These are phyloP conservation scores for Nineta flava DNA, from an alignment of 2,888 invertebrate genomes.

Conservation along the genomic window DNA sequence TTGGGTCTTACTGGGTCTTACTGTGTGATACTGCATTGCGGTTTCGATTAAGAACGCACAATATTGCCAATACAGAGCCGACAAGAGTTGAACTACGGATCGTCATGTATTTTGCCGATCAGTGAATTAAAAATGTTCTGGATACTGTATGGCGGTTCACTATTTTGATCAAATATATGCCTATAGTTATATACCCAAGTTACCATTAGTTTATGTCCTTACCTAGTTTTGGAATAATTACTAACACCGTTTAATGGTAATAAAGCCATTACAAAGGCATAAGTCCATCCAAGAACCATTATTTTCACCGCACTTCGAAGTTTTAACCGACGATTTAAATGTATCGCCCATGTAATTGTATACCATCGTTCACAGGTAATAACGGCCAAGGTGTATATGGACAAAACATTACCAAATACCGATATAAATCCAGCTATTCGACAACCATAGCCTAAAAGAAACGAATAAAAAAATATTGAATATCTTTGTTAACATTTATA, in stretches of 20 bases:
- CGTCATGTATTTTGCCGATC: no score
- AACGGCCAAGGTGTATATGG: slow-evolving; percentile 46
- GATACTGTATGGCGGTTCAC: no score
- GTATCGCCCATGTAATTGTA: slow-evolving; percentile 42
- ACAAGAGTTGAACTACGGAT: no score
- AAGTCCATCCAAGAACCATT: slow-evolving; percentile 42
- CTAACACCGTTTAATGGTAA: slow-evolving; percentile 46
- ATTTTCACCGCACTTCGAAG: slow-evolving; percentile 37
- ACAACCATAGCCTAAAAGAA: slow-evolving; percentile 36
- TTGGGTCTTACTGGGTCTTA: no score
- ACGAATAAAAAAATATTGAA: background rate
- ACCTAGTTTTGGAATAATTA: slow-evolving; percentile 43
- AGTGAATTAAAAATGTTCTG: no score
- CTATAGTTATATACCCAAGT: no score
- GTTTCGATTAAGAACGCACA: no score
- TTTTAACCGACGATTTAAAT: slow-evolving; percentile 41
- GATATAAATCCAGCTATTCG: slow-evolving; percentile 47
- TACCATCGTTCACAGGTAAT: slow-evolving; percentile 45
- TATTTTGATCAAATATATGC: no score
- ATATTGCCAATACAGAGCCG: no score
- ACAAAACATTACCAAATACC: slow-evolving; percentile 44
- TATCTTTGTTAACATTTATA: background rate
- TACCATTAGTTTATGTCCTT: no score
- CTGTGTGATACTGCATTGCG: no score
- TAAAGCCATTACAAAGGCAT: slow-evolving; percentile 37